Percentiles rank a stretch among this genome's conserved stretches.
Conservation (phyloP, 2,113 vertebrate species). For the Odontesthes bonariensis region DNA sequence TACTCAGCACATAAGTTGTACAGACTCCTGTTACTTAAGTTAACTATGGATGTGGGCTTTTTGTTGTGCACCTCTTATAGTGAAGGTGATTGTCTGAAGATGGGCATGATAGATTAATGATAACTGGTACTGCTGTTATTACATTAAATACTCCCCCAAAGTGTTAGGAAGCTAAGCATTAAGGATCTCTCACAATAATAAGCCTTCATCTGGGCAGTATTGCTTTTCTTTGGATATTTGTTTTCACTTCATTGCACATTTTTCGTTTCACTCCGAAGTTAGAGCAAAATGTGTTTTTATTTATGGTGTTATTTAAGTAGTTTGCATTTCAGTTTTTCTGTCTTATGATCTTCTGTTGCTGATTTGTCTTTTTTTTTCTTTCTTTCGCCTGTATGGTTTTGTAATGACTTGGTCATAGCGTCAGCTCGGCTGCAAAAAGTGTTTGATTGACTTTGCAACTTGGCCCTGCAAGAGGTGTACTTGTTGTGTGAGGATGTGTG, state of each 20-base stretch:
- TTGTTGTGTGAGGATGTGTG: conserved; percentile 45
- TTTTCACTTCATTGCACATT: conserved; percentile 60
- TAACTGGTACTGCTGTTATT: conserved; percentile 42
- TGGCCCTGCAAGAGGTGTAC: conserved; percentile 31
- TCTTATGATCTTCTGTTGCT: conserved; percentile 34
- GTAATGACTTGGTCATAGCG: conserved; percentile 49
- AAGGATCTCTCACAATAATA: conserved; percentile 2
- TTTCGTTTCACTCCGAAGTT: conserved; percentile 50
- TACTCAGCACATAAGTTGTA: conserved; percentile 53
- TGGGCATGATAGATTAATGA: conserved; percentile 43
- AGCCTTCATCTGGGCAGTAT: conserved; percentile 39
- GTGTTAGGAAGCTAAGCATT: conserved; percentile 33
- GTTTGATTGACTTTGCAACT: conserved; percentile 44
- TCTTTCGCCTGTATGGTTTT: conserved; percentile 43
- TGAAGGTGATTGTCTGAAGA: conserved; percentile 44
- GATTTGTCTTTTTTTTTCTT: conserved; percentile 4
- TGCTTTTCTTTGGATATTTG: conserved; percentile 35
- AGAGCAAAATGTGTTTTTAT: conserved; percentile 60
- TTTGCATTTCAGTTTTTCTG: conserved; percentile 51
- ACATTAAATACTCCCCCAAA: conserved; percentile 35
- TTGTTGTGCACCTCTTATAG: conserved; percentile 39
- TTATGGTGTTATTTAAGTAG: conserved; percentile 70
- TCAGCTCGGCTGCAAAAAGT: conserved; percentile 45
- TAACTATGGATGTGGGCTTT: conserved; percentile 23
- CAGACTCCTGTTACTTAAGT: conserved; percentile 53